Base-by-base conservation (phyloP, 2,797 vertebrate genomes). In the Scarus forsteni region DNA sequence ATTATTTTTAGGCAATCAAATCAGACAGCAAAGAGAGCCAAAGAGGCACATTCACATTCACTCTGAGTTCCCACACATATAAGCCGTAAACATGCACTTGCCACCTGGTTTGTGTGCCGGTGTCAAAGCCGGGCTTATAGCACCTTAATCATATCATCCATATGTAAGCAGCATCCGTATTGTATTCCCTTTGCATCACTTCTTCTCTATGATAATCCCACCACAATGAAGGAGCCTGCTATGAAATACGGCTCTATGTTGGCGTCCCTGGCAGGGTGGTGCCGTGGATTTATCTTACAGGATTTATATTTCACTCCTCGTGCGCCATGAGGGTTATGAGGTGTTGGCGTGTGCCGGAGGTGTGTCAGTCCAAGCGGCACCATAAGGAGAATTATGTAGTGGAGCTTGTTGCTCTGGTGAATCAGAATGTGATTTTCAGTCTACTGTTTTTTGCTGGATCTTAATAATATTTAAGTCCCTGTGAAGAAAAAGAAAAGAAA, bases 111-210 rank as follows among this genome's bases (percentile, higher is more conserved):
- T 64, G 52, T 70, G 73, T 76, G 71, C 80, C 81, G 70, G 79
- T 74, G 76, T 79, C 48, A 68, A 72, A 55, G 54, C 54, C 60
- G 50, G 69, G 72, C 75, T 70, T 85, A 78, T 39, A 71, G 57
- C 75, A 60, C 73, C 75, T 77, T 82, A 87, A 88, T 85, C 85
- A 87, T 75, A 82, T 88, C 83, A 89, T 85, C 75, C 84, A 84
- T 83, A 74, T 87, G 86, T 87, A 85, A 87, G 88, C 78, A 65
- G 65, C 36, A 52, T 57, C 44, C 50, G 71, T 60, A 79, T 86
- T 84, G 83, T 88, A 76, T 85, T 88, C 68, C 72, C 56, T 76
- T 72, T 73, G 79, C 76, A 78, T 92, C 82, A 16, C 85, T 88
- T 80, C 70, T 77, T 83, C 68, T 77, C 13, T 18, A 46, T 58